Conservation (phyloP, 2,888 invertebrate species). For the Atherix ibis region DNA sequence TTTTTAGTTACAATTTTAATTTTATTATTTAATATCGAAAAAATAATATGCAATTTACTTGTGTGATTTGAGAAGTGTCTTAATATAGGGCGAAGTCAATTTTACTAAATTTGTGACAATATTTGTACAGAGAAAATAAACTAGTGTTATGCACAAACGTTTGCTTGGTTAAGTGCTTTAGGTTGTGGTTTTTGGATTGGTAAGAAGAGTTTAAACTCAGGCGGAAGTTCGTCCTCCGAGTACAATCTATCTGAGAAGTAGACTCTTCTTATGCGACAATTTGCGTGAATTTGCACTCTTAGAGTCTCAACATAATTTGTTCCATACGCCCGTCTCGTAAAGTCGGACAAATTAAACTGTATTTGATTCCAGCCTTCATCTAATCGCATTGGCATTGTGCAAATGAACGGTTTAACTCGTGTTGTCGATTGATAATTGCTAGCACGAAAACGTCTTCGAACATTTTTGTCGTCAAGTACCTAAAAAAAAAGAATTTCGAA, state of each 20-base stretch:
- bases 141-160: background rate
- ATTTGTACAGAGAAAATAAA: no score
- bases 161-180: conserved; percentile 15
- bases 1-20: background rate
- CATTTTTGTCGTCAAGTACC: conserved; percentile 91
- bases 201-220: conserved; percentile 88
- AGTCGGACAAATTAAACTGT: conserved; percentile 89
- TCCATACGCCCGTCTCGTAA: conserved; percentile 87
- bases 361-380: conserved; percentile 94
- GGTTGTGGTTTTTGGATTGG: conserved; percentile 60
- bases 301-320: conserved; percentile 87
- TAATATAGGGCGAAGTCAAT: no score
- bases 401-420: conserved; percentile 90
- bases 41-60: no score
- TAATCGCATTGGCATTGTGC: conserved; percentile 90
- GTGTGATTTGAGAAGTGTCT: no score
- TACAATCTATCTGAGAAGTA: conserved; percentile 87
- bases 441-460: conserved; percentile 70
- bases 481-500: conserved; percentile 26
- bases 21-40: background rate
- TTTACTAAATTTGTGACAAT: no score
- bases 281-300: conserved; percentile 88
- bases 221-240: conserved; percentile 86
- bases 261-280: conserved; percentile 78
- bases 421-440: conserved; percentile 94